These are phyloP conservation scores for Cavia aperea DNA, from an alignment of 2,113 vertebrate genomes.

Conservation along the genomic window DNA sequence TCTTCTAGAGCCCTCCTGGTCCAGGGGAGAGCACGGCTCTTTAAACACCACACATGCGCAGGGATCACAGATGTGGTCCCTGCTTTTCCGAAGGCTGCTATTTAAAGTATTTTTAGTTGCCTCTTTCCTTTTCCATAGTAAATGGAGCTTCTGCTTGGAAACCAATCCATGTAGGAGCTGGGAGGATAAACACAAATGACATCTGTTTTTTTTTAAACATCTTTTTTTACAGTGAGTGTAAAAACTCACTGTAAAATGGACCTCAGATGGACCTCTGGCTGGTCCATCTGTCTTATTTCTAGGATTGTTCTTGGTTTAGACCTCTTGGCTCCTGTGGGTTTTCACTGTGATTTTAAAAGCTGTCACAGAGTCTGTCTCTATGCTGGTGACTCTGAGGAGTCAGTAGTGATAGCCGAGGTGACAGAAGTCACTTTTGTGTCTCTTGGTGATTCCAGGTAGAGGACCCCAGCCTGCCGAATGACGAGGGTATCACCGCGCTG, in stretches of 20 bases:
- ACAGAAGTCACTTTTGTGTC: background rate
- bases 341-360: background rate
- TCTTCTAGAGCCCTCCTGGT: background rate
- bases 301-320: background rate
- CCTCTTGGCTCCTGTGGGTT: background rate
- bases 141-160: conserved; percentile 32
- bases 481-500: conserved; percentile 96
- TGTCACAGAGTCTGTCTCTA: background rate
- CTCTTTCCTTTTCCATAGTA: background rate
- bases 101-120: conserved; percentile 50
- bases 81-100: conserved; percentile 9
- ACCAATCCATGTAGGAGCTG: conserved; percentile 7
- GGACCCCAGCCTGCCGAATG: conserved; percentile 94
- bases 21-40: background rate
- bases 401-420: background rate
- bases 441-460: conserved; percentile 81
- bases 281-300: background rate
- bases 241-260: too few species aligned
- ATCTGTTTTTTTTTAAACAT: background rate
- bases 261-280: background rate
- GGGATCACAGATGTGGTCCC: background rate
- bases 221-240: too few species aligned
- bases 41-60: background rate
- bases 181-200: conserved; percentile 4
- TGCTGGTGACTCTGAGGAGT: background rate